phyloP scores from a whole-genome alignment of 2,888 invertebrate species.

The Fragum whitleyi region DNA sequence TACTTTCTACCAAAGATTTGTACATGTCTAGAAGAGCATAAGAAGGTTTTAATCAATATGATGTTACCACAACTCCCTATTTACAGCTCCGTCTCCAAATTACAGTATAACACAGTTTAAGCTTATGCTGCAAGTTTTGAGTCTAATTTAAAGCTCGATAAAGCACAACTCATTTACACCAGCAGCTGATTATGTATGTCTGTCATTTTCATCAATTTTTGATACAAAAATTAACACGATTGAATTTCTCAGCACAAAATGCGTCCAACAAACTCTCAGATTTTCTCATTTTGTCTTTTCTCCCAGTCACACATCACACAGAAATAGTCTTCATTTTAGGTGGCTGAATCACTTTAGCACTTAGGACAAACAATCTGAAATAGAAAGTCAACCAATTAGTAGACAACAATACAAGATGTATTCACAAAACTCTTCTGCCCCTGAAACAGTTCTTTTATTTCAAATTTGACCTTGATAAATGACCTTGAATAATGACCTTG shows the following conservation, averaged over 20 bases:
- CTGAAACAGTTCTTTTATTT: too few species aligned
- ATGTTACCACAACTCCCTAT: too few species aligned
- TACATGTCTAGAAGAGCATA: too few species aligned
- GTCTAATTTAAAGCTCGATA: too few species aligned
- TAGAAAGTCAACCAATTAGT: background rate
- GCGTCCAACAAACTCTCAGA: conserved; percentile 21
- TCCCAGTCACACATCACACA: conserved; percentile 24
- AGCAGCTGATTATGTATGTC: background rate
- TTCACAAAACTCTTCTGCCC: too few species aligned
- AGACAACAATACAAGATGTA: too few species aligned
- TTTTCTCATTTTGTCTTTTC: conserved; percentile 22
- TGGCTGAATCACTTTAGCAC: conserved; percentile 9
- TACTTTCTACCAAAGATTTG: too few species aligned
- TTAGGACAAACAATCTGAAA: conserved; percentile 14
- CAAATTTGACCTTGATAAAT: too few species aligned
- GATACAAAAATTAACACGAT: conserved; percentile 25
- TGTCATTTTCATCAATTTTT: conserved; percentile 10
- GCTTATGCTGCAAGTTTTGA: too few species aligned
- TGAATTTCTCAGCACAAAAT: conserved; percentile 26
- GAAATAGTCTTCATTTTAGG: background rate
- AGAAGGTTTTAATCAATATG: too few species aligned
- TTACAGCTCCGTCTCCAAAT: too few species aligned
- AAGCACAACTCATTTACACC: conserved; percentile 2
- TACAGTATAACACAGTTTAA: background rate
- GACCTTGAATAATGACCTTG: too few species aligned